Base-by-base conservation (phyloP, 2,888 invertebrate species). In the Sesamia inferens region DNA sequence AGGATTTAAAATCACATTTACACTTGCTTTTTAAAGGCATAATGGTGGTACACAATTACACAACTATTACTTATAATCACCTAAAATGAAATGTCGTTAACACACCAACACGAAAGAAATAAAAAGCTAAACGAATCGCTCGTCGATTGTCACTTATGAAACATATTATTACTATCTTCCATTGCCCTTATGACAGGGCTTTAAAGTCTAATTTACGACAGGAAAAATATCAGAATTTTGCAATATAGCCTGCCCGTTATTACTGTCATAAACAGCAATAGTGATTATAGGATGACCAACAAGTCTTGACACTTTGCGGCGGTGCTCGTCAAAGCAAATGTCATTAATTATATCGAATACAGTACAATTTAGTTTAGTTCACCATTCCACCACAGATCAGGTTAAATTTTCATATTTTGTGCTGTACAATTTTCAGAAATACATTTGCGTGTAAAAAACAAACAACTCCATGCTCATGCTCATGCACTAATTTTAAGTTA, bases 121-220 rank as follows among this genome's bases (percentile, higher is more conserved):
- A 74, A 58, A 76, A 31, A 8, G 48, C 47, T 55, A 65, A 10
- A 61, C 42, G 51, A 70, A 70, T 42, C 55, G 68, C 67, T 13
- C 19, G 42, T 59, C 54, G 13, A 61, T 55, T 76, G 67, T 73
- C 67, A 69, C 72, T 74, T 71, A 6, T 10, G 66, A 64, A 66
- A 64, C 57, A 69, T 68, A 31, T 47, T 4, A 65, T 55, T 54
- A 58, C n/a, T 58, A 31, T 13, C 11, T 64, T 48, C 10, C 24
- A 2, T 76, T 22, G 63, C 19, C 65, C 64, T 75, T 85, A 81
- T 76, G 22, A 19, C 68, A n/a, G 5, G 13, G 11, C 0, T 0
- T 58, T 81, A 75, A 74, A 72, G 83, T 81, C 22, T 22, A 76
- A 65, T 76, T 71, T 85, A 22, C 6, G 24, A 58, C 42, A 10